Evolutionary conservation across 2,797 vertebrate species (phyloP).

Genomic region (Myotis findleyi): DNA sequence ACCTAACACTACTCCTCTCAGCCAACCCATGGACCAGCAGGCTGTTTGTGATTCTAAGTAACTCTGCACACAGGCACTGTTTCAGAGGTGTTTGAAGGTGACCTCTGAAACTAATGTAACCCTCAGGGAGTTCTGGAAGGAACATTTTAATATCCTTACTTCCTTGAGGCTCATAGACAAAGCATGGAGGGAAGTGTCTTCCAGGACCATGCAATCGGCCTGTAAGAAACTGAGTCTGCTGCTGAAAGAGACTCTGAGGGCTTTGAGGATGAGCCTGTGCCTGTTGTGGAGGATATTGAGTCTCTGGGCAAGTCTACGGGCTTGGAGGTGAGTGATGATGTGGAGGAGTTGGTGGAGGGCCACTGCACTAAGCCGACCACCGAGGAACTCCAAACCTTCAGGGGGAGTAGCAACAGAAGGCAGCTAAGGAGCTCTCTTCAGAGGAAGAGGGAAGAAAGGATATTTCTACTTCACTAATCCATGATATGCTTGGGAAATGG

Average conservation of each 20-base stretch:
- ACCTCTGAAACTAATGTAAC: not conserved
- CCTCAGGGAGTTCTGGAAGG: not conserved
- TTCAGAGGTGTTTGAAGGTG: not conserved
- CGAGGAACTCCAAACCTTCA: not conserved
- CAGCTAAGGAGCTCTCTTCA: not conserved
- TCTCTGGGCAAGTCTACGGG: not conserved
- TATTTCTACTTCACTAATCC: not conserved
- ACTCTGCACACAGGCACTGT: not conserved
- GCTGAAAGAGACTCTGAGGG: not conserved
- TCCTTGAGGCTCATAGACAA: not conserved
- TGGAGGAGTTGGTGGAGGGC: not conserved
- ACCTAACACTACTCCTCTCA: not conserved
- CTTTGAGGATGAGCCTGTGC: not conserved
- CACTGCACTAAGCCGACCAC: not conserved
- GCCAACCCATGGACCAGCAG: not conserved
- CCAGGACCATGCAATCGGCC: not conserved
- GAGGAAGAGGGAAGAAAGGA: not conserved
- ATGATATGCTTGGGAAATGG: not conserved
- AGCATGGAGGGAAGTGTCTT: not conserved
- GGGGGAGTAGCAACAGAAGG: not conserved
- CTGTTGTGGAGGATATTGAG: not conserved
- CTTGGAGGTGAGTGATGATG: not conserved
- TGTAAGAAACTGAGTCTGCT: not conserved
- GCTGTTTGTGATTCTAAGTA: not conserved
- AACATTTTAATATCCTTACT: not conserved